Evolutionary conservation across 2,888 invertebrate genomes (phyloP).

Genomic region (Oithona nana): DNA sequence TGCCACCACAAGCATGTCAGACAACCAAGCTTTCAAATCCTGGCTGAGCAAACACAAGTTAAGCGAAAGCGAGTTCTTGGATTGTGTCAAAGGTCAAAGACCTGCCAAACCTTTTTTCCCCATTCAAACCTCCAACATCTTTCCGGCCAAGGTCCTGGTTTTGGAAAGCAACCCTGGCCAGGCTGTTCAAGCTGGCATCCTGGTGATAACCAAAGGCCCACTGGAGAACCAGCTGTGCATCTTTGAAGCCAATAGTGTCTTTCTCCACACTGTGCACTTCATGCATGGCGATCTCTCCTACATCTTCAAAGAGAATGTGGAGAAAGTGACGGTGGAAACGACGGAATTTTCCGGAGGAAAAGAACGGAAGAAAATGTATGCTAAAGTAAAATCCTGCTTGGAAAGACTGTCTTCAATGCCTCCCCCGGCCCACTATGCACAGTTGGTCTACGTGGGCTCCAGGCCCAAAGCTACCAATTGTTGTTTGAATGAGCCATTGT

Average conservation of each 20-base stretch:
- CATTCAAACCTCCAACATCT: neutral
- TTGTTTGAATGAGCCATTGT: neutral
- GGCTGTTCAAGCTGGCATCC: slow-evolving; percentile 1
- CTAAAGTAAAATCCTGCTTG: neutral
- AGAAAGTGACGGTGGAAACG: slow-evolving; percentile 2
- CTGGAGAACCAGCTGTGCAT: neutral
- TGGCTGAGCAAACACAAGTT: slow-evolving; percentile 3
- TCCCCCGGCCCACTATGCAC: neutral
- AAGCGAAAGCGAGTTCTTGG: neutral
- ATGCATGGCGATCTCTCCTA: neutral
- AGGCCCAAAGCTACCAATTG: neutral
- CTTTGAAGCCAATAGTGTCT: slow-evolving; percentile 5
- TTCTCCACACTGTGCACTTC: neutral
- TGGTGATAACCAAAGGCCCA: neutral
- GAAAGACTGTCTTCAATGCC: neutral
- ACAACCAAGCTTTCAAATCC: neutral
- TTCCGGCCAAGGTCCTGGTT: neutral
- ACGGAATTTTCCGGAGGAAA: slow-evolving; percentile 6
- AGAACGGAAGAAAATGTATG: slow-evolving; percentile 3
- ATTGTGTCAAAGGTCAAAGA: neutral
- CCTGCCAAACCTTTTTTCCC: slow-evolving; percentile 5
- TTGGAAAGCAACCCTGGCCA: neutral
- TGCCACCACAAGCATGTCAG: neutral
- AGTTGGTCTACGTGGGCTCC: neutral
- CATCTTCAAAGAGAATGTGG: slow-evolving; percentile 8